Conservation (phyloP, 2,888 invertebrate genomes). For the Deroplatys truncata region DNA sequence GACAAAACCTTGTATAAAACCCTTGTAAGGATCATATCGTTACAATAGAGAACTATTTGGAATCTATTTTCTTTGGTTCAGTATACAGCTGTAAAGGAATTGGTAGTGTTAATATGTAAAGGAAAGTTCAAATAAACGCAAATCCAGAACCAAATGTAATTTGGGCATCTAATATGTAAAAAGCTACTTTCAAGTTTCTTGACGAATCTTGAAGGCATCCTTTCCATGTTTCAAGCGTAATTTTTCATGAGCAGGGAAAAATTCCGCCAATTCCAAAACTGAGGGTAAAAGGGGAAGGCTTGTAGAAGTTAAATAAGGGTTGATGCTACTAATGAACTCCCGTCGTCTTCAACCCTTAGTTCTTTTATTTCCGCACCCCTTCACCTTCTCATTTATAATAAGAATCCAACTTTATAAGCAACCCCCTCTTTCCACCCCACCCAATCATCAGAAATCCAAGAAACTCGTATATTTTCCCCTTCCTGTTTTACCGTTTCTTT, state of each 20-base stretch:
- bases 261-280: neutral
- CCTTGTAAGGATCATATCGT: no score
- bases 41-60: no score
- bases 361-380: constrained; percentile 17
- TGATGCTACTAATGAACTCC: constrained; percentile 13
- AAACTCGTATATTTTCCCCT: neutral
- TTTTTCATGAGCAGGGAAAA: neutral
- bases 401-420: constrained; percentile 12
- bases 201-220: neutral
- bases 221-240: neutral
- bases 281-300: neutral
- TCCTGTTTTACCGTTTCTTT: neutral
- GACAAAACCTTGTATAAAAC: no score
- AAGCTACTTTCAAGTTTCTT: neutral
- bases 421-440: constrained; percentile 2
- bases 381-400: constrained; percentile 18
- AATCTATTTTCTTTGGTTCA: no score
- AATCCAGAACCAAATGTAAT: neutral
- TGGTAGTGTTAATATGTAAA: neutral
- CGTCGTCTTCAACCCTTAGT: constrained; percentile 10
- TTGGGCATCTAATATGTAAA: neutral
- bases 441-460: constrained; percentile 18
- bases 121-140: neutral
- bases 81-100: neutral
- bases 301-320: constrained; percentile 14